These are phyloP conservation scores for Moxostoma hubbsi DNA, from an alignment of 2,797 vertebrate genomes.

Conservation along the genomic window DNA sequence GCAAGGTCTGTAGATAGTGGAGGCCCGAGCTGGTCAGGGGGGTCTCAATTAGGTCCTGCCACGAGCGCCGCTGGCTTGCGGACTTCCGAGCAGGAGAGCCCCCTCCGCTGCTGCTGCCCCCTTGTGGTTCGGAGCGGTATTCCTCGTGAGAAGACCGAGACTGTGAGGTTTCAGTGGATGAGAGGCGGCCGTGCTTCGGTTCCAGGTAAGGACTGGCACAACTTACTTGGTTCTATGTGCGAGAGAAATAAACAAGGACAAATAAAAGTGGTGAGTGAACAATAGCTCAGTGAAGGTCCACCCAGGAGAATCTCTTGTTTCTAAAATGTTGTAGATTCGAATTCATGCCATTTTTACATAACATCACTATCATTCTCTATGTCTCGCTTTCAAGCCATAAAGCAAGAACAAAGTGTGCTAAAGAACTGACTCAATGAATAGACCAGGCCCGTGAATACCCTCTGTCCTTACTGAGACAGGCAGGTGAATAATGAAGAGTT, in stretches of 20 bases:
- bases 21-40: slow-evolving; percentile 95
- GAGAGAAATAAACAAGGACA: slow-evolving; percentile 17
- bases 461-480: background rate
- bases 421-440: slow-evolving; percentile 8
- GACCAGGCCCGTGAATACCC: slow-evolving; percentile 24
- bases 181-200: slow-evolving; percentile 91
- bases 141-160: slow-evolving; percentile 97
- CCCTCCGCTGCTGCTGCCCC: slow-evolving; percentile 83
- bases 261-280: background rate
- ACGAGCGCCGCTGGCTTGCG: slow-evolving; percentile 93
- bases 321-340: background rate
- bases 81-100: slow-evolving; percentile 93
- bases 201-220: slow-evolving; percentile 89
- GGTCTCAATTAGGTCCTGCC: slow-evolving; percentile 98
- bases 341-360: background rate
- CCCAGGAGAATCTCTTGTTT: background rate
- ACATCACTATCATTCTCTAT: background rate
- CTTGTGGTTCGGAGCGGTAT: slow-evolving; percentile 88
- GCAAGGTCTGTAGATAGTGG: slow-evolving; percentile 96
- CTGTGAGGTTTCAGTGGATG: slow-evolving; percentile 95
- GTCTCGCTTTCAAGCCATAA: background rate
- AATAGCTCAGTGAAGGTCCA: background rate
- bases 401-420: slow-evolving; percentile 19
- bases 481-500: slow-evolving; percentile 21
- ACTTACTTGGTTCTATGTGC: slow-evolving; percentile 80